Conservation (phyloP, 2,888 invertebrate genomes). For the Amblyteles armatorius region DNA sequence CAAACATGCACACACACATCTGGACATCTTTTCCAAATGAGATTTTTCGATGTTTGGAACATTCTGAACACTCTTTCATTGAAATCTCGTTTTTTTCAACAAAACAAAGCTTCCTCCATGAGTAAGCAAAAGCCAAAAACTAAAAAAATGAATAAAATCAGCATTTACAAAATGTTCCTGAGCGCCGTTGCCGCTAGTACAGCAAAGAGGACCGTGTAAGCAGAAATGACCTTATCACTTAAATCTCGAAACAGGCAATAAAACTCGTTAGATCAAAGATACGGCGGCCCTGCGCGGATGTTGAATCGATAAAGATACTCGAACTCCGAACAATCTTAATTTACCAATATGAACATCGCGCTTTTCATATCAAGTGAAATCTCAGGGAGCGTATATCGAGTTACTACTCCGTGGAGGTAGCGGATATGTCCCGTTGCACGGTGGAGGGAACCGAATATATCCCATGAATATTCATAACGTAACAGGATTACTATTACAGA, state of each 20-base stretch:
- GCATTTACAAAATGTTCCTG: not conserved
- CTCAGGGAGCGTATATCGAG: slow-evolving; percentile 58
- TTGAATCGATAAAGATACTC: slow-evolving; percentile 35
- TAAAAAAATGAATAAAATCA: not conserved
- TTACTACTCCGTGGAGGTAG: slow-evolving; percentile 58
- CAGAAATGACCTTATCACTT: slow-evolving; percentile 9
- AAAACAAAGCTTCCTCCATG: too few relatives aligned
- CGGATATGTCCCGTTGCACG: slow-evolving; percentile 50
- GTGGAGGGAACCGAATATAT: slow-evolving; percentile 41
- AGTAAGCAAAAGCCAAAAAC: not conserved
- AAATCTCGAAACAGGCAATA: slow-evolving; percentile 23
- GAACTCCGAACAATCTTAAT: slow-evolving; percentile 42
- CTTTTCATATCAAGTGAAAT: slow-evolving; percentile 59
- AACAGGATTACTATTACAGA: slow-evolving; percentile 69
- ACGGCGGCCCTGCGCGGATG: not conserved
- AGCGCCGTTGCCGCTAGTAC: not conserved
- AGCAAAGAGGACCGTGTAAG: not conserved
- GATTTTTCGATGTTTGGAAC: not conserved
- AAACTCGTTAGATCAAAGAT: slow-evolving; percentile 17
- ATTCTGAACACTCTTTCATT: not conserved
- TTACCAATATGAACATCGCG: slow-evolving; percentile 44
- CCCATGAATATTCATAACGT: slow-evolving; percentile 71
- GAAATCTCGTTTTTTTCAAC: too few relatives aligned
- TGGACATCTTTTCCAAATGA: not conserved
- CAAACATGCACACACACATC: not conserved